These are phyloP conservation scores for Balaeniceps rex DNA, from an alignment of 2,113 vertebrate species.

Conservation along the genomic window DNA sequence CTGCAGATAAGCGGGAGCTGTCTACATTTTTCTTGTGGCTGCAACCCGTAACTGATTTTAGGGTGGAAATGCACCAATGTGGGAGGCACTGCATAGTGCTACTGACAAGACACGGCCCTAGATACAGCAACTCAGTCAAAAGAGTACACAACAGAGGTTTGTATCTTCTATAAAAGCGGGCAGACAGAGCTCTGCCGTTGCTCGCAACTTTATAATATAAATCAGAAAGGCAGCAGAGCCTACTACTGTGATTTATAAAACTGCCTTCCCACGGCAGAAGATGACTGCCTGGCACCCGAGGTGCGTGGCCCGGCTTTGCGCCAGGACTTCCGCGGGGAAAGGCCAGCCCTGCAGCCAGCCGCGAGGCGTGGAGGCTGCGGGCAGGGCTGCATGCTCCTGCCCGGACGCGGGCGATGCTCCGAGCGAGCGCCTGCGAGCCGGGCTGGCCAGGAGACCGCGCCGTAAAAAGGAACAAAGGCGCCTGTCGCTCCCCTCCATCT, in stretches of 20 bases:
- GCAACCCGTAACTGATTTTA: background rate
- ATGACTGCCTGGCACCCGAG: background rate
- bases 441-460: background rate
- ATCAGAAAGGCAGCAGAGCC: background rate
- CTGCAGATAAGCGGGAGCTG: background rate
- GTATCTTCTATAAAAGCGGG: too few species aligned
- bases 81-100: background rate
- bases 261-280: background rate
- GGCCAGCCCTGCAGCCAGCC: background rate
- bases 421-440: background rate
- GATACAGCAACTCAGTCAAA: background rate
- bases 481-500: background rate
- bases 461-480: background rate
- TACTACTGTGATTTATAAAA: accelerated
- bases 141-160: background rate
- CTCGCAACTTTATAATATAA: background rate
- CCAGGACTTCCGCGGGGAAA: background rate
- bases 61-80: background rate
- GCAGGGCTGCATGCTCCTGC: background rate
- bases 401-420: too few species aligned
- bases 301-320: background rate
- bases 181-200: background rate
- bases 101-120: background rate
- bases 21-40: background rate
- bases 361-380: background rate